These are phyloP conservation scores for Diplogasteroides magnus DNA, from an alignment of 1,140 invertebrate genomes.

Conservation along the genomic window DNA sequence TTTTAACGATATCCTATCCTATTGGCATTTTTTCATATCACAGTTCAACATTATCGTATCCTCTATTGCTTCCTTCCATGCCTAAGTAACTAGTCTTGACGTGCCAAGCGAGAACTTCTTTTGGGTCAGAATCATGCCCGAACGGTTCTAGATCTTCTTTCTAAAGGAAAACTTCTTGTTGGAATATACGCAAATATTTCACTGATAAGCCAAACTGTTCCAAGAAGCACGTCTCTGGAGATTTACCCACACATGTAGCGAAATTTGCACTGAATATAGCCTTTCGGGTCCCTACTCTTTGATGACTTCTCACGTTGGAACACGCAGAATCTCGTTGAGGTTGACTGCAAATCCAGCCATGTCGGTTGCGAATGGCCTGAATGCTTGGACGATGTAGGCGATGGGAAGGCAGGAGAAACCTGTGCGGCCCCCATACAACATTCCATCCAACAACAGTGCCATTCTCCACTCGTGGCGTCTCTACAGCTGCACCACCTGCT, in stretches of 20 bases:
- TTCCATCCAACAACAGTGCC: constrained; percentile 13
- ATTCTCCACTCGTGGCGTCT: constrained; percentile 22
- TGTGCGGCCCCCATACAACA: not conserved
- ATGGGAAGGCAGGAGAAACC: too few species aligned
- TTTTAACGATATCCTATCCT: too few species aligned
- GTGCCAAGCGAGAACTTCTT: not conserved
- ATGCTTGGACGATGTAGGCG: too few species aligned
- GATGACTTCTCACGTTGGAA: constrained; percentile 57
- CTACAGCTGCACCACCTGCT: constrained; percentile 18
- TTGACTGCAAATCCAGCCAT: constrained; percentile 98
- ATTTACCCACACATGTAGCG: not conserved
- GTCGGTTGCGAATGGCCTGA: constrained; percentile 80
- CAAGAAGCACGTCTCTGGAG: not conserved
- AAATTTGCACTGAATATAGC: not conserved
- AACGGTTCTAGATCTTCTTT: not conserved
- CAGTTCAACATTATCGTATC: too few species aligned
- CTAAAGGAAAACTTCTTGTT: not conserved
- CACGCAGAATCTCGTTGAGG: constrained; percentile 70
- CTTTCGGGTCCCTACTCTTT: not conserved
- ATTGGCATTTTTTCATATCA: too few species aligned
- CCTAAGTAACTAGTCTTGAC: not conserved
- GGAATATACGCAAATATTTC: not conserved
- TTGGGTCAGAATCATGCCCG: not conserved
- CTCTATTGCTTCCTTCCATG: too few species aligned
- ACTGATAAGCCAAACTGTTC: not conserved